Conservation (phyloP, 2,888 invertebrate species). For the Callosobruchus maculatus region DNA sequence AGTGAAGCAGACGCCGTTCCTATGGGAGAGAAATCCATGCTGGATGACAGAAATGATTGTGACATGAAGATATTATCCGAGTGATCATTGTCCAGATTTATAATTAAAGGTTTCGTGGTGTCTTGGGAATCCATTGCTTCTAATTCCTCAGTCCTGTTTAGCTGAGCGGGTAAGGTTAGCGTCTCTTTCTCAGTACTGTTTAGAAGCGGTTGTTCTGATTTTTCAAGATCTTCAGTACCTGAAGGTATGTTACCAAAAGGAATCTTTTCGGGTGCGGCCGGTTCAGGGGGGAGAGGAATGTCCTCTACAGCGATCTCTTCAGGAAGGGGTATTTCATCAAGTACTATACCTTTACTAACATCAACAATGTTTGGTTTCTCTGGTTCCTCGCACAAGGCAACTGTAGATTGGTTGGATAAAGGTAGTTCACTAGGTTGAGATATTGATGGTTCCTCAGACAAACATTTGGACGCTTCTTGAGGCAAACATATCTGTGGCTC, state of each 20-base stretch:
- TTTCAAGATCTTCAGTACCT: too few relatives aligned
- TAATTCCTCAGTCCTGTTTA: neutral
- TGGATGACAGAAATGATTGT: neutral
- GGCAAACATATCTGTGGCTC: neutral
- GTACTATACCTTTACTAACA: neutral
- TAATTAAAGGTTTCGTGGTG: neutral
- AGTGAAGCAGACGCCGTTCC: constrained; percentile 9
- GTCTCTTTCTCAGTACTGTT: neutral
- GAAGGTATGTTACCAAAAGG: neutral
- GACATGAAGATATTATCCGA: neutral
- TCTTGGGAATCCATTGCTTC: neutral
- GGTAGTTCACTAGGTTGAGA: neutral
- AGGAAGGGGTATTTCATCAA: neutral
- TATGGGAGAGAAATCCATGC: constrained; percentile 8
- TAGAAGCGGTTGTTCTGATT: neutral
- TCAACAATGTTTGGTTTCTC: neutral
- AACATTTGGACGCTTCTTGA: too few relatives aligned
- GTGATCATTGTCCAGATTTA: neutral
- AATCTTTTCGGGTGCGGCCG: neutral
- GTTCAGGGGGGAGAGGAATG: neutral
- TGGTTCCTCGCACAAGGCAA: neutral
- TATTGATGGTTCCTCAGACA: too few relatives aligned
- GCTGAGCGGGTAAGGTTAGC: neutral
- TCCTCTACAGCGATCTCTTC: neutral
- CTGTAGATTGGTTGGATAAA: neutral